These are phyloP conservation scores for Dipus sagitta DNA, from an alignment of 2,797 vertebrate genomes.

Conservation along the genomic window DNA sequence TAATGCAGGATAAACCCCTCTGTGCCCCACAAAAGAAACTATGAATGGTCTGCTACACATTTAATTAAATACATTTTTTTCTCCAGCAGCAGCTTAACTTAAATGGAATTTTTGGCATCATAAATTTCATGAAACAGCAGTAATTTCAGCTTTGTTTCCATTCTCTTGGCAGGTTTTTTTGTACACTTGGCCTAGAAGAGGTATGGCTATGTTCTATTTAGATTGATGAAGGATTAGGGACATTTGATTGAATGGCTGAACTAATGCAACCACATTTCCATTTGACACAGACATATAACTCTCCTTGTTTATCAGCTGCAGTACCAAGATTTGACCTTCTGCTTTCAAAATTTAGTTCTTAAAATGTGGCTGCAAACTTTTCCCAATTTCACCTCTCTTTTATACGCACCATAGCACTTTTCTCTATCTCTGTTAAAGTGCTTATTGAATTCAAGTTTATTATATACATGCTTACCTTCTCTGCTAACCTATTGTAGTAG, in stretches of 20 bases:
- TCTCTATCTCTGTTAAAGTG: slow-evolving; percentile 19
- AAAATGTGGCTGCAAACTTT: slow-evolving; percentile 24
- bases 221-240: slow-evolving; percentile 51
- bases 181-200: slow-evolving; percentile 25
- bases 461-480: slow-evolving; percentile 1
- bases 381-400: slow-evolving; percentile 29
- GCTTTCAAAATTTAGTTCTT: slow-evolving; percentile 46
- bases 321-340: slow-evolving; percentile 10
- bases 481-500: not conserved
- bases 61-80: slow-evolving; percentile 69
- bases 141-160: slow-evolving; percentile 51
- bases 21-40: slow-evolving; percentile 31
- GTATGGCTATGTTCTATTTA: slow-evolving; percentile 55
- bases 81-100: slow-evolving; percentile 56
- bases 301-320: slow-evolving; percentile 56
- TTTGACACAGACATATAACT: slow-evolving; percentile 34
- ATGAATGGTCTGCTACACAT: slow-evolving; percentile 32
- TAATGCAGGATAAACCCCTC: not conserved
- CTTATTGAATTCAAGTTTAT: slow-evolving; percentile 30
- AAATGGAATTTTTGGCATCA: slow-evolving; percentile 60
- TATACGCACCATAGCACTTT: not conserved
- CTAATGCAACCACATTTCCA: slow-evolving; percentile 45
- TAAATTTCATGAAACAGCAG: slow-evolving; percentile 56
- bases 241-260: slow-evolving; percentile 67
- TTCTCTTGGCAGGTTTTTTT: slow-evolving; percentile 48